Conservation (phyloP, 1,140 invertebrate genomes). For the Platyscapa corneri region DNA sequence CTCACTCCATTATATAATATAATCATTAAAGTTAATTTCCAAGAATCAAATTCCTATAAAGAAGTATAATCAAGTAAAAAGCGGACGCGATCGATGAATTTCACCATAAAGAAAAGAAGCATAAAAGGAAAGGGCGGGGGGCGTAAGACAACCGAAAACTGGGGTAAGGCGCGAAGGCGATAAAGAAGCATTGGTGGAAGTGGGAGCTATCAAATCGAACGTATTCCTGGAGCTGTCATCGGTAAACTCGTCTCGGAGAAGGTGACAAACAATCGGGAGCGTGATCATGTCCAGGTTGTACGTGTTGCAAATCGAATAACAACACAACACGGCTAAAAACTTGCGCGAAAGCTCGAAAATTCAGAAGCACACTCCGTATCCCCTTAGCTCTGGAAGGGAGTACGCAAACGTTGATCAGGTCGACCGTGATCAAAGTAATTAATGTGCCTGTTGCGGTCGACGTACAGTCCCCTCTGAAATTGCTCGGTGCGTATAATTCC, state of each 20-base stretch:
- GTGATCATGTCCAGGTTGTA: conserved; percentile 22
- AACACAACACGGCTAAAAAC: conserved; percentile 10
- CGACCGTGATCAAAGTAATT: conserved; percentile 50
- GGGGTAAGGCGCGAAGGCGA: background rate
- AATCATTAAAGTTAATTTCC: conserved; percentile 8
- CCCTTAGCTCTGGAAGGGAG: background rate
- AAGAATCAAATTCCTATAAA: conserved; percentile 1
- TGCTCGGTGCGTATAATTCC: conserved; percentile 31
- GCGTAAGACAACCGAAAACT: conserved; percentile 7
- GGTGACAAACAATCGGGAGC: conserved; percentile 42
- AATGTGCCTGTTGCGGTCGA: conserved; percentile 43
- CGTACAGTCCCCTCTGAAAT: conserved; percentile 29
- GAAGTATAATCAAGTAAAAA: conserved; percentile 9
- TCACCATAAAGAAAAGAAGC: conserved; percentile 7
- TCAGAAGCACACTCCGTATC: background rate
- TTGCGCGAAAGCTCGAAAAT: background rate
- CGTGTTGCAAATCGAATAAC: conserved; percentile 43
- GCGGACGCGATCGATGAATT: conserved; percentile 12
- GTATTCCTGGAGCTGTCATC: conserved; percentile 40
- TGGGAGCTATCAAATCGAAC: background rate
- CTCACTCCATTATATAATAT: conserved; percentile 26
- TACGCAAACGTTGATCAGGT: conserved; percentile 32
- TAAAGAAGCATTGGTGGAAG: background rate
- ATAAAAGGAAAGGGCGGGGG: background rate
- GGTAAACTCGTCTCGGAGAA: conserved; percentile 33